Conservation (phyloP, 2,113 vertebrate species). For the Columba livia region DNA sequence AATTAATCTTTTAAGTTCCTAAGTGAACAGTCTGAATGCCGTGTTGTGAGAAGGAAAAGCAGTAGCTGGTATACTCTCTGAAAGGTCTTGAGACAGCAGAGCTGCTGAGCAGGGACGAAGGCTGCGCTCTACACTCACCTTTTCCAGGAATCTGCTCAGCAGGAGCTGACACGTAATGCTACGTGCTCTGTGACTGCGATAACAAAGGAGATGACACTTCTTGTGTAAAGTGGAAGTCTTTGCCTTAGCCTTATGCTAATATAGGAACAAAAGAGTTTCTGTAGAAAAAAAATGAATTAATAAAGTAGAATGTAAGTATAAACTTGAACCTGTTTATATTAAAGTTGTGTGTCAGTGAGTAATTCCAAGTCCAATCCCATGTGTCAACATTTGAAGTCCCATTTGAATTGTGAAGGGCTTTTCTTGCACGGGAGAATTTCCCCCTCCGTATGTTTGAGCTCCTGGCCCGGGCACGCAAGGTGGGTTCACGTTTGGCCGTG, state of each 20-base stretch:
- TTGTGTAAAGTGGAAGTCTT: background rate
- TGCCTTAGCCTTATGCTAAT: background rate
- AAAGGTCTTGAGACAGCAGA: background rate
- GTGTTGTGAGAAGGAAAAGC: background rate
- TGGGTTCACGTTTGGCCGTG: background rate
- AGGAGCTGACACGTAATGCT: background rate
- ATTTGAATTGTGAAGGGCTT: conserved; percentile 8
- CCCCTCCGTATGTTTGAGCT: background rate
- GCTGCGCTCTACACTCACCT: background rate
- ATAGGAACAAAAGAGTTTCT: background rate
- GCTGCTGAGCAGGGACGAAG: background rate
- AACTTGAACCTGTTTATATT: background rate
- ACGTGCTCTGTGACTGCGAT: fast-evolving
- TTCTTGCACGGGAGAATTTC: conserved; percentile 36
- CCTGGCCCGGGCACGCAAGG: background rate
- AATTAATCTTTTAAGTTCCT: background rate
- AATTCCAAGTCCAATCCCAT: background rate
- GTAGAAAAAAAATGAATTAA: background rate
- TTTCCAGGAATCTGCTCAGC: background rate
- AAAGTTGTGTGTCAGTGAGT: background rate
- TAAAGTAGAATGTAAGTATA: background rate
- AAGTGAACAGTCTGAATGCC: background rate
- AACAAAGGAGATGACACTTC: background rate
- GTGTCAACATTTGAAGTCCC: conserved; percentile 62
- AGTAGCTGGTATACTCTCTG: background rate